Evolutionary conservation across 2,113 vertebrate genomes (phyloP).

Genomic region (Sakesphorus luctuosus): DNA sequence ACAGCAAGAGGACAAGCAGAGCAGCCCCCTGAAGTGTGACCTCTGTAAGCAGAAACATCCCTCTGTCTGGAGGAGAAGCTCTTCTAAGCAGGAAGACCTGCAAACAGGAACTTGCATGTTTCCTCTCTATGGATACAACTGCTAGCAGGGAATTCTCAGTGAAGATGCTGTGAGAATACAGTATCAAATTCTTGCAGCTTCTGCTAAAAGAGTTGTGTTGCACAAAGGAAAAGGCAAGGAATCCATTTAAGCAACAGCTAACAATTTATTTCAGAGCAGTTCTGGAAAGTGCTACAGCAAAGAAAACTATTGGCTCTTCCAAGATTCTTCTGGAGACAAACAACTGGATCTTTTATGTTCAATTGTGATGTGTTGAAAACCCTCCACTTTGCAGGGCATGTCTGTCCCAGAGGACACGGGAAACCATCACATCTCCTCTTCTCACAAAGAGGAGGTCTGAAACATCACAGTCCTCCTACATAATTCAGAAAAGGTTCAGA

Average conservation of each 20-base stretch:
- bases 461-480: not conserved
- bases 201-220: not conserved
- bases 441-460: not conserved
- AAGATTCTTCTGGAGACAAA: not conserved
- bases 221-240: not conserved
- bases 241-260: not conserved
- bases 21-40: not conserved
- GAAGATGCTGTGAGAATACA: not conserved
- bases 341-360: not conserved
- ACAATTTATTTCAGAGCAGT: not conserved
- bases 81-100: not conserved
- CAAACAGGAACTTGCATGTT: not conserved
- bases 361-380: fast-evolving
- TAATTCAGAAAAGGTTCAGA: not conserved
- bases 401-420: not conserved
- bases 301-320: not conserved
- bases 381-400: not conserved
- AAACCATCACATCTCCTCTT: not conserved
- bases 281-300: not conserved
- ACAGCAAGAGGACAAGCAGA: not conserved
- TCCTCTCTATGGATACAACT: not conserved
- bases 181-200: not conserved
- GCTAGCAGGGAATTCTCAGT: not conserved
- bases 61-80: not conserved
- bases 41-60: fast-evolving